Base-by-base conservation (phyloP, 1,140 invertebrate species). In the Drosophila prosaltans region DNA sequence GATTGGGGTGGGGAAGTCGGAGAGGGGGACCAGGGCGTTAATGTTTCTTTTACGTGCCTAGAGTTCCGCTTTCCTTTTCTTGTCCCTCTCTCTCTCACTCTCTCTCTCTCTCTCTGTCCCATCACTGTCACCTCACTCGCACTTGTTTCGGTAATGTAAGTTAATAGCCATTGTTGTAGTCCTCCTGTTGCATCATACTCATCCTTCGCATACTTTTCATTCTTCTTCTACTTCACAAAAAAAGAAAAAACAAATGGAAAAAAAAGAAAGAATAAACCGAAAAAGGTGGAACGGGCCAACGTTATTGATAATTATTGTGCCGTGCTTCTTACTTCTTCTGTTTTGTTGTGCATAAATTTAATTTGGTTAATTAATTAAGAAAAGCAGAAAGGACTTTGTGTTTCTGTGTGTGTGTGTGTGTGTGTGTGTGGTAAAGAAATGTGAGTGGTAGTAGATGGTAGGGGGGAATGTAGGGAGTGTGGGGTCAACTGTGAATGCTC, bases 351-450 rank as follows among this genome's bases (percentile, higher is more conserved):
- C 83, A 86, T 86, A 86, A 86, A 86, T 86, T 86, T 86, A 86
- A 86, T 86, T 86, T 86, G 83, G 72, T 88, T 86, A 86, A 86
- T 86, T 86, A 86, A 86, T 86, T 86, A 86, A 82, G 83, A 88
- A 82, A 69, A 88, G 72, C 78, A 66, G 72, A 58, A 74, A 65
- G 66, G 45, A 51, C 45, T 51, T 51, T 51, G 45, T 48, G 21
- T 48, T 1, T 45, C n/a, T 51, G 3, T 43, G 41, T 43, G 41
- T 43, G 41, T 43, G 3, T 43, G 41, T 43, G 41, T 43, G 41
- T 43, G 3, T 43, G 41, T 63, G 30, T 36, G 11, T 26, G 24
- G 24, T 1, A 7, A 45, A 54, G 3, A 24, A 16, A 28, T 48
- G 39, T 21, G 6, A 36, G 54, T 11, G 16, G 16, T 7, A 4